phyloP scores from a whole-genome alignment of 2,113 vertebrate species.

The Empidonax alnorum region DNA sequence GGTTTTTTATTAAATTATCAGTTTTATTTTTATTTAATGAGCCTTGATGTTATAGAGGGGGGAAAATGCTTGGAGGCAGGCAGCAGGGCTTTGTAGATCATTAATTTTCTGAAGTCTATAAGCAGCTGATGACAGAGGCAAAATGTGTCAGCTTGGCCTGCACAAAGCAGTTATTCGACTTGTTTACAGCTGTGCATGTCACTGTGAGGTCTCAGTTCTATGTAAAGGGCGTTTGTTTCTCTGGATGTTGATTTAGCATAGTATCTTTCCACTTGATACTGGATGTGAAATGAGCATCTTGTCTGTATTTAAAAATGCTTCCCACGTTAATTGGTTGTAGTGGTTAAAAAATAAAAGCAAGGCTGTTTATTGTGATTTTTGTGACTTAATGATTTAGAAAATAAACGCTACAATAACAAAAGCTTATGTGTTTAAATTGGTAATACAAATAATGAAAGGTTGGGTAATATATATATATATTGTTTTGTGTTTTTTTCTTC shows the following conservation, averaged over 20 bases:
- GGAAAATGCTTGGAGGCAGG: background rate
- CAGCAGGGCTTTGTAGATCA: background rate
- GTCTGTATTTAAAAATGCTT: background rate
- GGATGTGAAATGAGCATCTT: background rate
- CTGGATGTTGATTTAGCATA: background rate
- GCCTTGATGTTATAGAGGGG: background rate
- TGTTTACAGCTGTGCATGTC: background rate
- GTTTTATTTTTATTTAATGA: background rate
- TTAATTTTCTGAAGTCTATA: background rate
- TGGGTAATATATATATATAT: background rate
- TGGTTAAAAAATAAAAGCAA: background rate
- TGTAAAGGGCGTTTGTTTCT: background rate
- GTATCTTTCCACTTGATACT: background rate
- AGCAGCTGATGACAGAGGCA: background rate
- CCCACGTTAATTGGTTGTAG: background rate
- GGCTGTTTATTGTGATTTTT: background rate
- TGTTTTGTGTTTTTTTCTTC: constrained; percentile 3
- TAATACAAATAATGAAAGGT: background rate
- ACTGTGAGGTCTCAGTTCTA: background rate
- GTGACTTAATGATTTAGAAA: background rate
- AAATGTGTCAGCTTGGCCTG: background rate
- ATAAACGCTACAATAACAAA: background rate
- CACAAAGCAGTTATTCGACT: background rate
- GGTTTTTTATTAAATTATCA: background rate
- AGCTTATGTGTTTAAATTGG: background rate